phyloP scores from a whole-genome alignment of 2,888 invertebrate species.

The Ommatoiulus sabulosus region DNA sequence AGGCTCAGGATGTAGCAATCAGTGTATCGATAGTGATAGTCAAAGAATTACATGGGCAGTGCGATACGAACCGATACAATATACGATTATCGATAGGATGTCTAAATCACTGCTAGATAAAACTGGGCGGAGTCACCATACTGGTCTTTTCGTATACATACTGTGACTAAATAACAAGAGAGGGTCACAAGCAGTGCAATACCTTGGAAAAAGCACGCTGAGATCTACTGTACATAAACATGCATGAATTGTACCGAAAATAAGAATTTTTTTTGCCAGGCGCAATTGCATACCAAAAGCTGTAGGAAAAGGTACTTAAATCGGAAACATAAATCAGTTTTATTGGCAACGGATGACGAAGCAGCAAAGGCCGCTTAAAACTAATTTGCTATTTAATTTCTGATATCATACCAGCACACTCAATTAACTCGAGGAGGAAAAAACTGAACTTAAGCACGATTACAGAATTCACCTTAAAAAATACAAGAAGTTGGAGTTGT shows the following conservation, averaged over 20 bases:
- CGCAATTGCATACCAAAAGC: neutral
- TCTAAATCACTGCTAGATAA: too few relatives aligned
- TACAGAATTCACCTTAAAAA: neutral
- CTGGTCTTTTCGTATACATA: too few relatives aligned
- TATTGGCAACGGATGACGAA: constrained; percentile 27
- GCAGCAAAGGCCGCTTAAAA: constrained; percentile 10
- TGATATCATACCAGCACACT: neutral
- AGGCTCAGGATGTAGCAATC: too few relatives aligned
- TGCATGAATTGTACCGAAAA: neutral
- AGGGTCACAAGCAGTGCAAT: neutral
- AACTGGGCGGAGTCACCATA: too few relatives aligned
- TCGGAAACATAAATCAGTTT: constrained; percentile 34
- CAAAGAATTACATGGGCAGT: too few relatives aligned
- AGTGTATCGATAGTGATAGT: too few relatives aligned
- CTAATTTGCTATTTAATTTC: constrained; percentile 1
- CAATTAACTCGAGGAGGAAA: neutral
- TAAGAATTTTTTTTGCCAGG: neutral
- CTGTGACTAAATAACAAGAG: too few relatives aligned
- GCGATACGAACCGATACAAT: too few relatives aligned
- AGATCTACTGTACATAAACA: neutral
- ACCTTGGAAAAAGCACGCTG: neutral
- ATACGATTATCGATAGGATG: too few relatives aligned
- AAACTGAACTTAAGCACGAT: neutral
- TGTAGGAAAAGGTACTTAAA: constrained; percentile 14
- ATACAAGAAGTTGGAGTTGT: too few relatives aligned